phyloP scores from a whole-genome alignment of 2,888 invertebrate genomes.

The Plusia festucae region DNA sequence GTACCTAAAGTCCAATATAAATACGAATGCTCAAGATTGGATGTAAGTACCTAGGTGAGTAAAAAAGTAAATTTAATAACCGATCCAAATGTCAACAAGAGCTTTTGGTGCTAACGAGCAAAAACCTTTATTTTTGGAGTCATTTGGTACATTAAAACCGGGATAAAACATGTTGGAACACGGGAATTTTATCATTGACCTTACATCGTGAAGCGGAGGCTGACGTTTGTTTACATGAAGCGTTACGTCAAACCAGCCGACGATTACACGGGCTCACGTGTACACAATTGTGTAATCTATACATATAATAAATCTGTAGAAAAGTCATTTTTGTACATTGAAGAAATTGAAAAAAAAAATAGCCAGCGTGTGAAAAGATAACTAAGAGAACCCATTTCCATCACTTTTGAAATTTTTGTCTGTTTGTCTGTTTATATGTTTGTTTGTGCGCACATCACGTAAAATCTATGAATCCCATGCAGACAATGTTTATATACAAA shows the following conservation, averaged over 20 bases:
- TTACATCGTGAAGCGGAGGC: conserved; percentile 28
- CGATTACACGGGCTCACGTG: conserved; percentile 40
- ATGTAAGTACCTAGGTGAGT: not conserved
- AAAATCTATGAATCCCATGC: too few relatives aligned
- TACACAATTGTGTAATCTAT: conserved; percentile 45
- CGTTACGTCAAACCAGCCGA: conserved; percentile 32
- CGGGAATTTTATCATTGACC: conserved; percentile 40
- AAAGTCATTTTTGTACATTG: too few relatives aligned
- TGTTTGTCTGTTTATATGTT: too few relatives aligned
- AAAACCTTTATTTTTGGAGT: not conserved
- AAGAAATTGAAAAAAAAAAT: too few relatives aligned
- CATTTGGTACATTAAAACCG: conserved; percentile 11
- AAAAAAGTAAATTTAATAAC: not conserved
- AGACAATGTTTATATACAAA: too few relatives aligned
- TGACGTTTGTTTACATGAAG: conserved; percentile 42
- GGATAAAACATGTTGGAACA: conserved; percentile 18
- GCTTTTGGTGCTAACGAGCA: not conserved
- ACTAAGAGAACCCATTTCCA: too few relatives aligned
- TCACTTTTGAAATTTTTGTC: too few relatives aligned
- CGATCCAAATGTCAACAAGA: conserved; percentile 8
- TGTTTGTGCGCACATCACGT: too few relatives aligned
- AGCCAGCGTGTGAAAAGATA: too few relatives aligned
- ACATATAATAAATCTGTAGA: too few relatives aligned
- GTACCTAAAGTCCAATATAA: too few relatives aligned
- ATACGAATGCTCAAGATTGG: too few relatives aligned